These are phyloP conservation scores for Atopsyche davidsoni DNA, from an alignment of 1,140 invertebrate genomes.

Conservation along the genomic window DNA sequence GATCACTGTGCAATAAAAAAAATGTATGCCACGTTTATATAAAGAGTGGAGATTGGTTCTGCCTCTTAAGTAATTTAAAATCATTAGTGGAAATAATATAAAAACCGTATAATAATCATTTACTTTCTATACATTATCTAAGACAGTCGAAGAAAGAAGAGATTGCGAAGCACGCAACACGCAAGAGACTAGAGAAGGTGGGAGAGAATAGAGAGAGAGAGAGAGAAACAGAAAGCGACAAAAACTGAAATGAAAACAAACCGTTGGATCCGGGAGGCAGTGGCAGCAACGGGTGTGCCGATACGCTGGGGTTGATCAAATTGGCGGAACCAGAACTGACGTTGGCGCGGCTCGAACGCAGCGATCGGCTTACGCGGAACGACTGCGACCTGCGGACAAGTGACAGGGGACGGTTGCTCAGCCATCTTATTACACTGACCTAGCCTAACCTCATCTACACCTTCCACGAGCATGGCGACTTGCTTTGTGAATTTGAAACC, in stretches of 20 bases:
- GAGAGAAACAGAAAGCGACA: conserved; percentile 5
- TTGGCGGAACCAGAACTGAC: conserved; percentile 55
- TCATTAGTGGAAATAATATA: no score
- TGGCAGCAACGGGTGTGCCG: conserved; percentile 77
- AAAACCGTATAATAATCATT: no score
- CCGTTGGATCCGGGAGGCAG: conserved; percentile 53
- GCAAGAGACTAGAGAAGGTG: neutral
- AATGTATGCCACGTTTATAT: no score
- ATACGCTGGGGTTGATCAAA: conserved; percentile 69
- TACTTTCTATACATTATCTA: no score
- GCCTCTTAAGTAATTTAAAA: no score
- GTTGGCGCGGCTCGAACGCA: conserved; percentile 46
- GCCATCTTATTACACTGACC: conserved; percentile 4
- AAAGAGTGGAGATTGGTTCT: no score
- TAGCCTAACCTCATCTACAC: conserved; percentile 2
- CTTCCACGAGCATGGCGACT: no score
- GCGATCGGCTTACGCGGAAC: conserved; percentile 65
- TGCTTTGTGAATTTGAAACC: no score
- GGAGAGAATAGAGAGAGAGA: neutral
- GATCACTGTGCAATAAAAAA: no score
- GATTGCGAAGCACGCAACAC: no score
- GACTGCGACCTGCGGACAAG: conserved; percentile 79
- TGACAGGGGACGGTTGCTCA: conserved; percentile 54
- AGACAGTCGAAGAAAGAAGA: no score
- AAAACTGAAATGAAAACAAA: conserved; percentile 34